Base-by-base conservation (phyloP, 1,140 invertebrate genomes). In the Polypedilum pembai region DNA sequence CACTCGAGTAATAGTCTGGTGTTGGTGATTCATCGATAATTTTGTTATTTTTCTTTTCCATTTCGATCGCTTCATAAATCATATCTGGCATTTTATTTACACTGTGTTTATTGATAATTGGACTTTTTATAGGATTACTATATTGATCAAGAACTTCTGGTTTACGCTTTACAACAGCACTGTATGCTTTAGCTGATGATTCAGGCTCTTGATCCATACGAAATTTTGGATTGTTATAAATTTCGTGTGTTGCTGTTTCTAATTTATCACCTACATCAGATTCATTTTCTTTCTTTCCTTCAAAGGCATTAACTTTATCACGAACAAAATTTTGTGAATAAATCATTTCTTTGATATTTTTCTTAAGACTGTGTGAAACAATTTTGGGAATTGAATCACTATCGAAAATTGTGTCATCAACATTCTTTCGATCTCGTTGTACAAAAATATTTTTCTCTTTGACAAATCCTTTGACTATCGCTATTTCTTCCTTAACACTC, bases 1-100 rank as follows among this genome's bases (percentile, higher is more conserved):
- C 65, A 69, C 65, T 69, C 8, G 20, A 69, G 74, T 82, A n/a
- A n/a, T n/a, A 82, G 74, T 82, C 81, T 1, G 81, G 81, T 40
- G 81, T 82, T 33, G 81, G 81, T 5, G 3, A 69, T 74, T 73
- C 17, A 65, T 20, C 73, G 33, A 41, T 69, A n/a, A 40, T 78
- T 73, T 77, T 78, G 78, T 40, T 77, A 77, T 63, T 77, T 80
- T 74, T 81, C 81, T 79, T 81, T 78, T 85, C 85, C 74, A 87
- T 78, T 45, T 83, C 85, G 41, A 88, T 83, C 0, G 87, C 86
- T 78, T 89, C 87, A 76, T 88, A 87, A 0, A 89, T 84, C 82
- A 87, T 86, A 79, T 88, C 87, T 0, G 87, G 84, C 76, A 85
- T 80, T 40, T 79, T 78, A 76, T 84, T 84, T 79, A 85, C 85